These are phyloP conservation scores for Felis catus DNA, from an alignment of 2,113 vertebrate species.

Conservation along the genomic window F.catus_Fca126_mat1.0 CM031423.1:8470501-8471000, in stretches of 20 bases:
- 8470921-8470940: too few relatives aligned
- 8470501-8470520: slow-evolving; percentile 97
- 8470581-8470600: neutral
- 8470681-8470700: neutral
- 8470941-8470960: too few relatives aligned
- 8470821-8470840: too few relatives aligned
- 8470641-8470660: neutral
- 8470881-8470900: too few relatives aligned
- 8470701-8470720: neutral
- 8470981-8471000: neutral
- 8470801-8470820: too few relatives aligned
- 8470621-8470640: neutral
- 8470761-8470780: neutral
- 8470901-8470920: too few relatives aligned
- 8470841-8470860: too few relatives aligned
- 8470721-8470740: neutral
- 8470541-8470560: slow-evolving; percentile 98
- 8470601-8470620: neutral
- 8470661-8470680: neutral
- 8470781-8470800: too few relatives aligned
- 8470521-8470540: slow-evolving; percentile 96
- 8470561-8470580: neutral
- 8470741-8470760: neutral
- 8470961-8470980: neutral
- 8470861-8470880: too few relatives aligned